phyloP scores from a whole-genome alignment of 2,113 vertebrate genomes.

The Semnornis frantzii region DNA sequence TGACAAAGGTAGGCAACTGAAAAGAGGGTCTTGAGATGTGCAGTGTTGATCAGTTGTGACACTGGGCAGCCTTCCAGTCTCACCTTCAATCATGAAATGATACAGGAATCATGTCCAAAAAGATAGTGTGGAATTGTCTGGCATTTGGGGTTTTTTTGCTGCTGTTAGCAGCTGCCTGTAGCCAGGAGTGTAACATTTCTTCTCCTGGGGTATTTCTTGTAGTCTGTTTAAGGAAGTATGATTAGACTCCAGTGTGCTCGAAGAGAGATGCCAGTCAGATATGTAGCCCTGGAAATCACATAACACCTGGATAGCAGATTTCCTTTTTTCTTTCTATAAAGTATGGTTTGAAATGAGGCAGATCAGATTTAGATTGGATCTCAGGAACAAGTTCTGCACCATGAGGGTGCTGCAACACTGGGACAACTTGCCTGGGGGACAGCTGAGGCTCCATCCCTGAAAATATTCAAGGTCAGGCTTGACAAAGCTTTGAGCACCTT shows the following conservation, averaged over 20 bases:
- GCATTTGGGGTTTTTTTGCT: background rate
- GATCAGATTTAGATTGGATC: too few species aligned
- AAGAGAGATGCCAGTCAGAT: background rate
- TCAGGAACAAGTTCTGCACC: too few species aligned
- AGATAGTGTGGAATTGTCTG: background rate
- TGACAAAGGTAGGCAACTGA: background rate
- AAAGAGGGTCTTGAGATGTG: background rate
- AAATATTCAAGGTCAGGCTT: too few species aligned
- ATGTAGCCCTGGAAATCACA: background rate
- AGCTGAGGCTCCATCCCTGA: too few species aligned
- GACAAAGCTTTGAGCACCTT: too few species aligned
- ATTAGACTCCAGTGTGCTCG: background rate
- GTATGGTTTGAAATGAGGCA: too few species aligned
- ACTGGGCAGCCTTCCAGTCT: background rate
- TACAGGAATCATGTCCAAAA: background rate
- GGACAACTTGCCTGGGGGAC: too few species aligned
- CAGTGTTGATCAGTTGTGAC: background rate
- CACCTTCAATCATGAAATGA: background rate
- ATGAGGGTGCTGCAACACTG: too few species aligned
- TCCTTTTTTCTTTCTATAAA: background rate
- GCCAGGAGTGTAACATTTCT: background rate
- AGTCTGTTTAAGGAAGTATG: background rate
- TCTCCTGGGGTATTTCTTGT: background rate
- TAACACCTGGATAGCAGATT: background rate
- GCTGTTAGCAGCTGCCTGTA: background rate